Conservation (phyloP, 2,113 vertebrate genomes). For the Chlorodrepanis virens region DNA sequence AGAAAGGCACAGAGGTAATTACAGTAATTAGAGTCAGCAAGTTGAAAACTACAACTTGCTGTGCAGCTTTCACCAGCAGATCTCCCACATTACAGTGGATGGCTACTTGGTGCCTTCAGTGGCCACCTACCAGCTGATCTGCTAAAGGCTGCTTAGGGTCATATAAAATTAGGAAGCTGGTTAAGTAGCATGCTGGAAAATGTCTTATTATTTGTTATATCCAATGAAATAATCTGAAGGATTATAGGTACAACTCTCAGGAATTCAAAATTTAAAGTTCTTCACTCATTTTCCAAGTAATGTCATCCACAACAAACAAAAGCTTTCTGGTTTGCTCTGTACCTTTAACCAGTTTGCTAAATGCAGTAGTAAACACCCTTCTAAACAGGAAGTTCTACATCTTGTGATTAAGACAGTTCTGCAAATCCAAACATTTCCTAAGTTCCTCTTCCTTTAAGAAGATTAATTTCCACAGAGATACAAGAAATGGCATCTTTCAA, state of each 20-base stretch:
- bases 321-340: background rate
- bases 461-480: background rate
- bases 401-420: background rate
- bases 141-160: background rate
- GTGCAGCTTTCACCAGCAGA: background rate
- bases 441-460: constrained; percentile 68
- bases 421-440: constrained; percentile 8
- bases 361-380: background rate
- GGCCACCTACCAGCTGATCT: background rate
- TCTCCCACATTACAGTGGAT: background rate
- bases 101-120: background rate
- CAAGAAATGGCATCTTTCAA: constrained; percentile 52
- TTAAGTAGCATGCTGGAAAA: background rate
- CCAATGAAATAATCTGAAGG: background rate
- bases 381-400: constrained; percentile 58
- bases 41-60: background rate
- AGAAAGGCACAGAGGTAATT: background rate
- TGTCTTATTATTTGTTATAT: background rate
- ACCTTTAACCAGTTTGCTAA: constrained; percentile 19
- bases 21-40: background rate
- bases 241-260: background rate
- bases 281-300: background rate
- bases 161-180: background rate
- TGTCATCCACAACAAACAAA: background rate
- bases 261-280: background rate